Conservation (phyloP, 2,888 invertebrate species). For the Stenodera caucasica region DNA sequence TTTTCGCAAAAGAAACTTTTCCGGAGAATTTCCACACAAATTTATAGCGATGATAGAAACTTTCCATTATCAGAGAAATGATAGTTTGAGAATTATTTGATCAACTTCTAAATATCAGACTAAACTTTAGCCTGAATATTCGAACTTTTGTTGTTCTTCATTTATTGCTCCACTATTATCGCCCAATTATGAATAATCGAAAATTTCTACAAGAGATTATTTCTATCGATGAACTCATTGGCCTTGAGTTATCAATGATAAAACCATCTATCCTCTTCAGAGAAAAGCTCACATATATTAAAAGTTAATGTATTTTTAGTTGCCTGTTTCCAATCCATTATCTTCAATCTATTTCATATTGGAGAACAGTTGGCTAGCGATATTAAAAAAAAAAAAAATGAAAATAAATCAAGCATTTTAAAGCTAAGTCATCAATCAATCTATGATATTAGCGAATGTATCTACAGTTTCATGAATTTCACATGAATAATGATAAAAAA, state of each 20-base stretch:
- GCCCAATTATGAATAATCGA: neutral
- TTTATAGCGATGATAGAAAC: no score
- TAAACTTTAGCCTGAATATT: no score
- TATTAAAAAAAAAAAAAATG: neutral
- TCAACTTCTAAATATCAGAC: no score
- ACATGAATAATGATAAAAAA: neutral
- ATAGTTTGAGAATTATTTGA: no score
- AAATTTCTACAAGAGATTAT: neutral
- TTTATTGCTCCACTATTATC: no score
- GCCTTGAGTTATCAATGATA: neutral
- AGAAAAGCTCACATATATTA: neutral
- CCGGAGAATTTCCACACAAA: no score
- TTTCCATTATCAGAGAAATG: no score
- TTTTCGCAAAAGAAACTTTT: no score
- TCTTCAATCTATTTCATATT: neutral
- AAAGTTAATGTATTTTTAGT: constrained; percentile 1
- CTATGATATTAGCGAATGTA: neutral
- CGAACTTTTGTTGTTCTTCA: no score
- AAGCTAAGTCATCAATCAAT: neutral
- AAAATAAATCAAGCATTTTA: neutral
- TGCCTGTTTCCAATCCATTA: neutral
- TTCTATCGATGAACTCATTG: neutral
- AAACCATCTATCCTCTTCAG: neutral
- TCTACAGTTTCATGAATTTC: neutral
- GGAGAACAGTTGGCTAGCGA: neutral